phyloP scores from a whole-genome alignment of 2,888 invertebrate species.

The Cacoxenus indagator region DNA sequence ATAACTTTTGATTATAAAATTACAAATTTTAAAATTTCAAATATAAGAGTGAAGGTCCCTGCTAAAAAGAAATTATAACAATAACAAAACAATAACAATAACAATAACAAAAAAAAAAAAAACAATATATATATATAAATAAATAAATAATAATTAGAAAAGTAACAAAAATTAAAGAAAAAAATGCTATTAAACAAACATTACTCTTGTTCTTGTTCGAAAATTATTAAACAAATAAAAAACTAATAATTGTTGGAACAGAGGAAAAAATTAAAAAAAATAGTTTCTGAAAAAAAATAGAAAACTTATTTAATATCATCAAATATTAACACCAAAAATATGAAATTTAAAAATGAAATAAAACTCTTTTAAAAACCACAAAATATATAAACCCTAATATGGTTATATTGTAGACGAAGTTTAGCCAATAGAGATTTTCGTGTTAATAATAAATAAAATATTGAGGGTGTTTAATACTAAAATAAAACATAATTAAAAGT shows the following conservation, averaged over 20 bases:
- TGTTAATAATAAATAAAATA: no score
- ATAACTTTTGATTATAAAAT: no score
- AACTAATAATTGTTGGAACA: conserved; percentile 18
- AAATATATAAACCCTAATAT: no score
- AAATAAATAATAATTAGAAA: neutral
- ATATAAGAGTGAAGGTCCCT: no score
- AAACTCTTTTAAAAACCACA: no score
- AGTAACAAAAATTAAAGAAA: conserved; percentile 8
- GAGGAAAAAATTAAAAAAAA: conserved; percentile 36
- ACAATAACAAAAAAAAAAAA: conserved; percentile 8
- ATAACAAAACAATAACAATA: neutral
- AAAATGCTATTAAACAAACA: conserved; percentile 9
- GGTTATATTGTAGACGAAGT: no score
- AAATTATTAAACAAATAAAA: conserved; percentile 14
- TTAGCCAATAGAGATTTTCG: no score
- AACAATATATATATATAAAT: conserved; percentile 10
- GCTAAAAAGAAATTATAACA: neutral
- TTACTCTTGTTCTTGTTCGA: no score
- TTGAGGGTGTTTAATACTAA: no score
- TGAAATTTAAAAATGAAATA: no score
- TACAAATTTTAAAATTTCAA: no score
- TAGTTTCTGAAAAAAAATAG: conserved; percentile 33
- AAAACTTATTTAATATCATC: conserved; percentile 25
- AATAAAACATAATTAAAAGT: neutral
- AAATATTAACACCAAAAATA: conserved; percentile 16